Evolutionary conservation across 2,113 vertebrate genomes (phyloP).

Genomic region (Ciconia boyciana): DNA sequence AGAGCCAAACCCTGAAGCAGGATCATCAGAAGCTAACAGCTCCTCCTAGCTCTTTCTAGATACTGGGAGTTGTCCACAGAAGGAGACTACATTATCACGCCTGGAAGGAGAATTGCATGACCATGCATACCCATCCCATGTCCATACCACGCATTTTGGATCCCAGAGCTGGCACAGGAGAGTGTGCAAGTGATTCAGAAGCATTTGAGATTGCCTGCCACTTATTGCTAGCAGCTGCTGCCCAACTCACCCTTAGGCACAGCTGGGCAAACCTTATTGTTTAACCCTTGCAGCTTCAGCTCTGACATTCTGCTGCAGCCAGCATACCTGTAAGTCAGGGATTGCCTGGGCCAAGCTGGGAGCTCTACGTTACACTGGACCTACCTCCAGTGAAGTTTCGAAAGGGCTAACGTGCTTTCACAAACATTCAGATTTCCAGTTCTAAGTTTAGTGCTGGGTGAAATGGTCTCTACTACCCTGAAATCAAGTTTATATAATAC

Average conservation of each 20-base stretch:
- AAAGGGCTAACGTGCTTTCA: background rate
- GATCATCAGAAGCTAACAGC: background rate
- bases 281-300: background rate
- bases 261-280: background rate
- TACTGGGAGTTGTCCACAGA: background rate
- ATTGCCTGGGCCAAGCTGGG: background rate
- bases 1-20: background rate
- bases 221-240: background rate
- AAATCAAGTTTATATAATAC: background rate
- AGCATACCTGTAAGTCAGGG: background rate
- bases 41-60: background rate
- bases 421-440: background rate
- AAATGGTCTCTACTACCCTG: background rate
- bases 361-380: background rate
- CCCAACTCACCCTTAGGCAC: background rate
- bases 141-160: background rate
- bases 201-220: background rate
- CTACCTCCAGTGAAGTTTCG: background rate
- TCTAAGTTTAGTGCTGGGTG: background rate
- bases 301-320: background rate
- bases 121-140: background rate
- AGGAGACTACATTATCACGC: background rate
- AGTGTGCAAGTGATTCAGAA: background rate
- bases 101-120: background rate
- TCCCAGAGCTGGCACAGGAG: background rate